Percentiles rank a stretch among this genome's conserved stretches.
phyloP scores from a whole-genome alignment of 2,797 vertebrate genomes.

The Falco concolor region DNA sequence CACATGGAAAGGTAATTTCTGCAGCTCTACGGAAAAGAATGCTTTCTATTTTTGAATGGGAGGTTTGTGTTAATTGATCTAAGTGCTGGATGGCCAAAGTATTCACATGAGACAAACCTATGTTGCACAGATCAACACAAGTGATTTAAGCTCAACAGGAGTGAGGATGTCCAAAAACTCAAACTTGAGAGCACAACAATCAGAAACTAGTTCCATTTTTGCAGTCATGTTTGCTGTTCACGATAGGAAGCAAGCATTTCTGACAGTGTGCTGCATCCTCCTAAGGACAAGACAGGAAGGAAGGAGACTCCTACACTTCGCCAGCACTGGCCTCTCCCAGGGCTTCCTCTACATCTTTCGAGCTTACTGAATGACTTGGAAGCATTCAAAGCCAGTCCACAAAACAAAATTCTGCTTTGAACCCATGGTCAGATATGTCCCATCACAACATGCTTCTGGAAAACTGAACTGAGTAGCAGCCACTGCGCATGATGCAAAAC shows the following conservation, averaged over 20 bases:
- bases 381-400: not conserved
- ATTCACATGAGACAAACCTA: not conserved
- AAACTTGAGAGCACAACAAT: not conserved
- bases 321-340: not conserved
- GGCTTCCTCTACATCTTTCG: not conserved
- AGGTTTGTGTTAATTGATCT: not conserved
- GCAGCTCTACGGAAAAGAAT: not conserved
- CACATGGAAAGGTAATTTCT: not conserved
- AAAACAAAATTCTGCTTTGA: accelerated
- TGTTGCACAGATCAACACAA: not conserved
- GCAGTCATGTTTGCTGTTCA: not conserved
- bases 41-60: not conserved
- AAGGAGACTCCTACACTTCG: not conserved
- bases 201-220: not conserved
- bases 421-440: not conserved
- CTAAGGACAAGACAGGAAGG: not conserved
- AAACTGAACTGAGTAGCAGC: not conserved
- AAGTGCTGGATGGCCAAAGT: not conserved
- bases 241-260: not conserved
- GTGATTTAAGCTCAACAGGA: not conserved
- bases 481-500: not conserved
- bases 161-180: not conserved
- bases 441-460: not conserved
- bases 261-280: not conserved
- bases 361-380: not conserved